Evolutionary conservation across 64 coral and sea anemone genomes (phyloP).

Genomic region (Trachythela sp.): DNA sequence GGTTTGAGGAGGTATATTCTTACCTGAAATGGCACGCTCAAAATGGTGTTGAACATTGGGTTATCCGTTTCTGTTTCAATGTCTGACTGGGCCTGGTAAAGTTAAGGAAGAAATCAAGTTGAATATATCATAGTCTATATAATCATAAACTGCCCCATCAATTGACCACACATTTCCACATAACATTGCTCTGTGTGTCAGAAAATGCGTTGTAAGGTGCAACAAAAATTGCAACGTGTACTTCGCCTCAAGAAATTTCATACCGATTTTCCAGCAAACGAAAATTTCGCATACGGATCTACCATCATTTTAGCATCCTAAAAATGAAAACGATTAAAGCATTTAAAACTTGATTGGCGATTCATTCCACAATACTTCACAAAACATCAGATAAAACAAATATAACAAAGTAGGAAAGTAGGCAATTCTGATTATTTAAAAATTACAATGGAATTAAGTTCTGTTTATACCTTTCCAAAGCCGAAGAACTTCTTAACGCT

Average conservation of each 20-base stretch:
- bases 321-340: background rate
- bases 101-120: background rate
- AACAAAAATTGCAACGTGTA: background rate
- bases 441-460: background rate
- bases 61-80: conserved; percentile 69
- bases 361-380: background rate
- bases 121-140: background rate
- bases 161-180: too few species aligned
- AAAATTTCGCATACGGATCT: conserved; percentile 69
- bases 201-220: too few species aligned
- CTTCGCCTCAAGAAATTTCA: too few species aligned
- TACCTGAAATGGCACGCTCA: conserved; percentile 79
- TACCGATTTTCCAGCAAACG: conserved; percentile 91
- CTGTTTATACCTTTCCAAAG: background rate
- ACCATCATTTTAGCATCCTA: conserved; percentile 78
- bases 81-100: conserved; percentile 55
- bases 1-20: too few species aligned
- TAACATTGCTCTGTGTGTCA: too few species aligned
- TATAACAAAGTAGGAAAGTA: background rate
- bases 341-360: background rate
- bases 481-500: conserved; percentile 19
- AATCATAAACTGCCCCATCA: too few species aligned
- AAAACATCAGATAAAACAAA: background rate
- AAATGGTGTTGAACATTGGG: conserved; percentile 78
- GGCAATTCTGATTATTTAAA: background rate